Percentiles rank a stretch among this genome's conserved stretches.
phyloP scores from a whole-genome alignment of 2,113 vertebrate genomes.

The Ctenodactylus gundi region DNA sequence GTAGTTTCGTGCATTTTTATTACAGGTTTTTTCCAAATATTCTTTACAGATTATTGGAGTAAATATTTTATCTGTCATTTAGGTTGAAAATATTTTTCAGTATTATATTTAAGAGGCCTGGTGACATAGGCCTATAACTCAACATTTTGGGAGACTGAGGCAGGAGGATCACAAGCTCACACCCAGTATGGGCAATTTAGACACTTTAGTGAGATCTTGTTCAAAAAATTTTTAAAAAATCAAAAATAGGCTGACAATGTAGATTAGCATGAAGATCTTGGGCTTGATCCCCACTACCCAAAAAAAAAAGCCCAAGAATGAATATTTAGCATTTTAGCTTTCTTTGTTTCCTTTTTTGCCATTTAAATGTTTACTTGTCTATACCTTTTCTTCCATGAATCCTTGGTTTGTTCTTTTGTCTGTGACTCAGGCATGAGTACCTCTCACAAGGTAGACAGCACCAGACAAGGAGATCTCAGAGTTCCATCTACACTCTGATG shows the following conservation, averaged over 20 bases:
- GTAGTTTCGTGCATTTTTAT: conserved; percentile 4
- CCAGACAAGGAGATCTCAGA: neutral
- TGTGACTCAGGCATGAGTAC: conserved; percentile 3
- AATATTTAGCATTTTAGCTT: conserved; percentile 26
- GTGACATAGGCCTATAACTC: too few species aligned
- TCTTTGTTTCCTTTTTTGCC: conserved; percentile 45
- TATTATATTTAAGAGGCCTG: too few species aligned
- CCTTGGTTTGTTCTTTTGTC: conserved; percentile 32
- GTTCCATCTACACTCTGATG: neutral
- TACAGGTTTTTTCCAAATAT: conserved; percentile 2
- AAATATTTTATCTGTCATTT: conserved; percentile 48
- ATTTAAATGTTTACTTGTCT: conserved; percentile 52
- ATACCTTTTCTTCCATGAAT: conserved; percentile 1
- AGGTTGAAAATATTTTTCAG: conserved; percentile 64
- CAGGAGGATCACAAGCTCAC: too few species aligned
- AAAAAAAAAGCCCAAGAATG: too few species aligned
- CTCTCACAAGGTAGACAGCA: neutral
- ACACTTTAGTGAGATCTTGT: too few species aligned
- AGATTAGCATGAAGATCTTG: too few species aligned
- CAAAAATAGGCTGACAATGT: too few species aligned
- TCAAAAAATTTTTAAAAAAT: too few species aligned
- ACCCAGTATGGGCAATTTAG: too few species aligned
- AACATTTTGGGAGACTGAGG: too few species aligned
- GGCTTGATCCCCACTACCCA: too few species aligned
- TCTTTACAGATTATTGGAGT: conserved; percentile 17